Conservation (phyloP, 2,888 invertebrate genomes). For the Chouioia cunea region DNA sequence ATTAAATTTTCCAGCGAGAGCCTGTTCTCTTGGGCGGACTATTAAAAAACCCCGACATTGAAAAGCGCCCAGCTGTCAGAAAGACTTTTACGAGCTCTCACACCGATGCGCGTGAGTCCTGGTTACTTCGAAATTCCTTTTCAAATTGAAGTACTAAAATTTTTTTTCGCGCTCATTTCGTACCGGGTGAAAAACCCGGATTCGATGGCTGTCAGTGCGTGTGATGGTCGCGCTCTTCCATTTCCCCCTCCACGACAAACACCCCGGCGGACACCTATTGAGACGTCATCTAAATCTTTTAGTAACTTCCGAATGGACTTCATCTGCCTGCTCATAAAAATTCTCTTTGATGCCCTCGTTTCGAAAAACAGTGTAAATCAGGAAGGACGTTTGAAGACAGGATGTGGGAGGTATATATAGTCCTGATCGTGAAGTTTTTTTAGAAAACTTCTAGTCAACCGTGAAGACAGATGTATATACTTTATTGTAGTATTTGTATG, state of each 20-base stretch:
- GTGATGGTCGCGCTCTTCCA: no score
- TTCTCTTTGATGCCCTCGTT: slow-evolving; percentile 35
- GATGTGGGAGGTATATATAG: background rate
- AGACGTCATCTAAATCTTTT: slow-evolving; percentile 47
- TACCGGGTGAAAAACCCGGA: slow-evolving; percentile 4
- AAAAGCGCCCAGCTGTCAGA: slow-evolving; percentile 37
- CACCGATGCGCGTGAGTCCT: background rate
- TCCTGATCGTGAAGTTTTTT: no score
- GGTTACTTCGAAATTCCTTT: slow-evolving; percentile 34
- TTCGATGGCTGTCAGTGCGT: background rate
- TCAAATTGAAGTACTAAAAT: slow-evolving; percentile 43
- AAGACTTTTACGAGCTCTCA: slow-evolving; percentile 29
- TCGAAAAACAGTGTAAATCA: background rate
- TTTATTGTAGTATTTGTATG: no score
- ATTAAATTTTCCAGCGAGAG: slow-evolving; percentile 39
- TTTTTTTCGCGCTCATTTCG: slow-evolving; percentile 28
- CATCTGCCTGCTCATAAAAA: slow-evolving; percentile 36
- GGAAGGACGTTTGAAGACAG: slow-evolving; percentile 8
- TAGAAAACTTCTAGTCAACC: no score
- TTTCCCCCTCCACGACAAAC: background rate
- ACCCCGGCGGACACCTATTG: slow-evolving; percentile 38
- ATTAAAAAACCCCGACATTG: slow-evolving; percentile 38
- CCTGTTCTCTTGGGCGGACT: slow-evolving; percentile 25
- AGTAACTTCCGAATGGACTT: slow-evolving; percentile 40
- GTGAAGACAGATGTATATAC: no score